Percentiles rank a stretch among this genome's conserved stretches.
Evolutionary conservation across 35 echinoderm and acorn worm species (phyloP).

Genomic region (Diadema setosum): DNA sequence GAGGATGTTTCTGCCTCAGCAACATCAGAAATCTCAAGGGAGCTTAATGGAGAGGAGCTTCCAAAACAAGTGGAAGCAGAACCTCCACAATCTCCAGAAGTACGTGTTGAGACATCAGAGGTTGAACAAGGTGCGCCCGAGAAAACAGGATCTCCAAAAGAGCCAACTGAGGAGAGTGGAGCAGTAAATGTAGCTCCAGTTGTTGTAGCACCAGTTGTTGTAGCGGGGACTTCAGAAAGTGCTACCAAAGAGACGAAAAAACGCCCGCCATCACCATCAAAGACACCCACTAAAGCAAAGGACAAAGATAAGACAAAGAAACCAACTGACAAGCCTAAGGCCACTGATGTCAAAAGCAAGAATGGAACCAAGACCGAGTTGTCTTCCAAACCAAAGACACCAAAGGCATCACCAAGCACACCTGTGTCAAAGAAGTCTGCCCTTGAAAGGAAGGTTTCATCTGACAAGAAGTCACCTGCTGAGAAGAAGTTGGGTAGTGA

Average conservation of each 20-base stretch:
- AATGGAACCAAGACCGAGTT: neutral
- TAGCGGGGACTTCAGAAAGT: neutral
- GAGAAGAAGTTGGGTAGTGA: slow-evolving; percentile 5
- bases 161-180: no score
- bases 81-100: no score
- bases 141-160: no score
- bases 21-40: neutral
- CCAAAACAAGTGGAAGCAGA: neutral
- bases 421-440: slow-evolving; percentile 9
- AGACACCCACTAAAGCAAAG: neutral
- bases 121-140: no score
- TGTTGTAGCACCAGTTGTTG: no score
- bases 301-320: slow-evolving; percentile 8
- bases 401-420: neutral
- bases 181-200: no score
- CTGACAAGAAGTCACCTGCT: slow-evolving; percentile 48
- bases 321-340: neutral
- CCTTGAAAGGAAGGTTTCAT: neutral
- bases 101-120: no score
- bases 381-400: neutral
- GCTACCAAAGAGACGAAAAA: neutral
- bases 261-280: neutral
- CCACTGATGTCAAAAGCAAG: neutral
- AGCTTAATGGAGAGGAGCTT: neutral
- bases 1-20: neutral